These are phyloP conservation scores for Halcyon malimbica DNA, from an alignment of 2,113 vertebrate species.

Conservation along the genomic window DNA sequence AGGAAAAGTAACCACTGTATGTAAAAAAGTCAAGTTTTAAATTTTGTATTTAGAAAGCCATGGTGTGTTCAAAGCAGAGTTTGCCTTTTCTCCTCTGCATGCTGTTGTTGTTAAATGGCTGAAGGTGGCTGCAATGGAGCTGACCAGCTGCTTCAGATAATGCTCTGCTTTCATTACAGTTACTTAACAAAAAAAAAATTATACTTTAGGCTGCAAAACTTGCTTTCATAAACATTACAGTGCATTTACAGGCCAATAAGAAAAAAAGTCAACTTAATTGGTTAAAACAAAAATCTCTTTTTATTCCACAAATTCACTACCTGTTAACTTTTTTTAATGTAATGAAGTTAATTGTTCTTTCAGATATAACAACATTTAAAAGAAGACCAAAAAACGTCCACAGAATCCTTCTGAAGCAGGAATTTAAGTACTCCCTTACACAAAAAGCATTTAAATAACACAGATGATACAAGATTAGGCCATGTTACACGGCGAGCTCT, in stretches of 20 bases:
- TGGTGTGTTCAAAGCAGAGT: neutral
- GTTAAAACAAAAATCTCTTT: neutral
- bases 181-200: neutral
- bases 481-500: neutral
- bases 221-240: neutral
- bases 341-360: neutral
- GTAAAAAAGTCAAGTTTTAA: neutral
- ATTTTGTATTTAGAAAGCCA: neutral
- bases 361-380: neutral
- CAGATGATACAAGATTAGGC: slow-evolving; percentile 48
- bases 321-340: neutral
- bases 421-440: neutral
- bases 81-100: neutral
- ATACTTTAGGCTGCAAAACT: neutral
- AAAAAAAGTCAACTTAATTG: neutral
- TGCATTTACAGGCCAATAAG: neutral
- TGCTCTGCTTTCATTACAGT: neutral
- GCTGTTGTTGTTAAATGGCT: neutral
- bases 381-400: neutral
- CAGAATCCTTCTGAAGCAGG: neutral
- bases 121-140: neutral
- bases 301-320: neutral
- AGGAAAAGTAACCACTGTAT: neutral
- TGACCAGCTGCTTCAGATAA: neutral
- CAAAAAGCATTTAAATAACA: slow-evolving; percentile 42